Conservation (phyloP, 2,888 invertebrate species). For the Pyrrhia umbra region DNA sequence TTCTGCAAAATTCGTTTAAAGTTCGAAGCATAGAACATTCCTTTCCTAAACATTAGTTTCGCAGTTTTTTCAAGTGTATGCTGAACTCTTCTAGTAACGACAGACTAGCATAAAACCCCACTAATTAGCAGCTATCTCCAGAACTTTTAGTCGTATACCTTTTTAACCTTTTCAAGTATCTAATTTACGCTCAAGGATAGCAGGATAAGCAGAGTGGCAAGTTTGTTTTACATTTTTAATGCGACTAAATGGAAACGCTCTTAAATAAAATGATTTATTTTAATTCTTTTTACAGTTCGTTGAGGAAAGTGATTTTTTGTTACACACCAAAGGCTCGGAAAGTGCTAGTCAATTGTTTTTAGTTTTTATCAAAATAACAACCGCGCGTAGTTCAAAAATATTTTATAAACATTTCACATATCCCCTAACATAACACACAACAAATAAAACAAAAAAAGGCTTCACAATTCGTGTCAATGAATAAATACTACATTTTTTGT, state of each 20-base stretch:
- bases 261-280: background rate
- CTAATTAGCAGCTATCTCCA: conserved; percentile 36
- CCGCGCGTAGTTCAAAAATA: background rate
- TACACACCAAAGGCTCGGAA: too few species aligned
- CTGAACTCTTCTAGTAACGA: conserved; percentile 2
- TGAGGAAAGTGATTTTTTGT: background rate
- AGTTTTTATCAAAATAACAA: background rate
- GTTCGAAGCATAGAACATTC: background rate
- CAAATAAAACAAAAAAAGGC: conserved; percentile 5
- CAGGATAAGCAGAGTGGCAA: conserved; percentile 3
- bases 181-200: conserved; percentile 46
- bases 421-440: background rate
- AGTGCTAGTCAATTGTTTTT: background rate
- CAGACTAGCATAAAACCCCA: conserved; percentile 19
- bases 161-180: conserved; percentile 26
- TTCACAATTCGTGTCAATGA: conserved; percentile 11
- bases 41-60: conserved; percentile 4
- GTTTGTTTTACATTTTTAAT: conserved; percentile 32
- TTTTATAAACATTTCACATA: background rate
- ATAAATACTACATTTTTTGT: conserved; percentile 34
- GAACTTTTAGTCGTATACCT: conserved; percentile 40
- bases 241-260: background rate
- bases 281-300: background rate
- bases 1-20: background rate
- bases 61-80: conserved; percentile 1